These are phyloP conservation scores for Akabosia matsudoensis DNA, from an alignment of 1,140 invertebrate genomes.

Conservation along the genomic window DNA sequence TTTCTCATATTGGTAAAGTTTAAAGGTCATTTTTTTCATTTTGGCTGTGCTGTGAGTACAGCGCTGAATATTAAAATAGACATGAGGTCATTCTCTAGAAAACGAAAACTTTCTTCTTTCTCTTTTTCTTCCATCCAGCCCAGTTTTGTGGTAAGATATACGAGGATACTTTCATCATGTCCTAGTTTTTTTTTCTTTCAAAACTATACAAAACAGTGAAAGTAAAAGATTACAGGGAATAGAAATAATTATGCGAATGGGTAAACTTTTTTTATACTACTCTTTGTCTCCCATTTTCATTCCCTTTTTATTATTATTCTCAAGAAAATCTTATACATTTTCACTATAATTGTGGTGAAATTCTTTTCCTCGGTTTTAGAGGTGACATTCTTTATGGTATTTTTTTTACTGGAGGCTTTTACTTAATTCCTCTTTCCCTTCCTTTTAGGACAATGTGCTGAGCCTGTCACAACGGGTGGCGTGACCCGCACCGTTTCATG, in stretches of 20 bases:
- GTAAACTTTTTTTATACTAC: neutral
- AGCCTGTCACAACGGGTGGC: constrained; percentile 29
- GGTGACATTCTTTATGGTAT: neutral
- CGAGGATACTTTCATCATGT: too few relatives aligned
- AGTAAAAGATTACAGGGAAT: neutral
- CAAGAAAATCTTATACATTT: neutral
- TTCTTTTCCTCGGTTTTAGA: neutral
- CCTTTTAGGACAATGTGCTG: constrained; percentile 37
- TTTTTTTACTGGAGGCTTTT: neutral
- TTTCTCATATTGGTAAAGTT: neutral
- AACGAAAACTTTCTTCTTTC: neutral
- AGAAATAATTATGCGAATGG: constrained; percentile 13
- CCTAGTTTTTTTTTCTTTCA: too few relatives aligned
- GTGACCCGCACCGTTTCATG: constrained; percentile 12
- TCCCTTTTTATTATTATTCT: neutral
- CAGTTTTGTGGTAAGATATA: neutral
- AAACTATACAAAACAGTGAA: too few relatives aligned
- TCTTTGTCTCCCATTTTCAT: neutral
- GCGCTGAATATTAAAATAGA: neutral
- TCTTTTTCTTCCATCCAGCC: neutral
- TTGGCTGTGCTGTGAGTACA: neutral
- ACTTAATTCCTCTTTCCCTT: neutral
- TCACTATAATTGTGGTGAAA: neutral
- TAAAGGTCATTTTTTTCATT: neutral
- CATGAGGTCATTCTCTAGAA: neutral